These are phyloP conservation scores for Bradypodion pumilum DNA, from an alignment of 2,797 vertebrate genomes.

Conservation along the genomic window DNA sequence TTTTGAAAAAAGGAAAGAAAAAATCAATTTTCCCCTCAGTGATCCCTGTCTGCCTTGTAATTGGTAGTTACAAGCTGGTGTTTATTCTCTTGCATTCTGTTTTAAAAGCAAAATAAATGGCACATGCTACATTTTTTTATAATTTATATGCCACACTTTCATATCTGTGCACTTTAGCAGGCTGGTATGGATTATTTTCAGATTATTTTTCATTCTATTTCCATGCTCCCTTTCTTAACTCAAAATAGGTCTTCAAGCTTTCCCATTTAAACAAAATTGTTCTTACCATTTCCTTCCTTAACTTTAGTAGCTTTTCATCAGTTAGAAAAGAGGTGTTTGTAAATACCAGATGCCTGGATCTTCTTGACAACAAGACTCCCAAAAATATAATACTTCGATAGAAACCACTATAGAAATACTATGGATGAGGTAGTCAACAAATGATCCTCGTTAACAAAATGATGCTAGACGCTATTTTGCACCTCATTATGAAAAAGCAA, in stretches of 20 bases:
- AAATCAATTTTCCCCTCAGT: conserved; percentile 54
- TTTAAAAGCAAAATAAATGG: conserved; percentile 26
- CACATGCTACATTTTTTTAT: conserved; percentile 52
- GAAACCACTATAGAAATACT: conserved; percentile 55
- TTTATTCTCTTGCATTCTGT: conserved; percentile 53
- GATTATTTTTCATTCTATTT: conserved; percentile 18
- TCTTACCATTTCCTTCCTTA: conserved; percentile 36
- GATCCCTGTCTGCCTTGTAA: conserved; percentile 58
- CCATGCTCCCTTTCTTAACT: conserved; percentile 31
- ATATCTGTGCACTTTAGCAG: conserved; percentile 12
- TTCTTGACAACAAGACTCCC: conserved; percentile 28
- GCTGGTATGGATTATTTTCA: neutral
- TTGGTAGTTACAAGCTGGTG: conserved; percentile 59
- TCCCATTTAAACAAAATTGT: conserved; percentile 56
- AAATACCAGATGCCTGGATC: conserved; percentile 32
- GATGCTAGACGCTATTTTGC: conserved; percentile 1
- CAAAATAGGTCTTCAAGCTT: conserved; percentile 24
- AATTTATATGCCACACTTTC: conserved; percentile 31
- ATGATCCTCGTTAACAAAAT: conserved; percentile 61
- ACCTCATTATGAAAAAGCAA: neutral
- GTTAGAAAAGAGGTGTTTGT: conserved; percentile 42
- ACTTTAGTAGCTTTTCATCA: conserved; percentile 35
- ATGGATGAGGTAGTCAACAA: conserved; percentile 47
- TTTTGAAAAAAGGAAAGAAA: conserved; percentile 43
- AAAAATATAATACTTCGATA: conserved; percentile 36